A percentile compares a stretch with the other conserved stretches of the same genome.
These are phyloP conservation scores for Listronotus oregonensis DNA, from an alignment of 1,140 invertebrate genomes.

Conservation along the genomic window DNA sequence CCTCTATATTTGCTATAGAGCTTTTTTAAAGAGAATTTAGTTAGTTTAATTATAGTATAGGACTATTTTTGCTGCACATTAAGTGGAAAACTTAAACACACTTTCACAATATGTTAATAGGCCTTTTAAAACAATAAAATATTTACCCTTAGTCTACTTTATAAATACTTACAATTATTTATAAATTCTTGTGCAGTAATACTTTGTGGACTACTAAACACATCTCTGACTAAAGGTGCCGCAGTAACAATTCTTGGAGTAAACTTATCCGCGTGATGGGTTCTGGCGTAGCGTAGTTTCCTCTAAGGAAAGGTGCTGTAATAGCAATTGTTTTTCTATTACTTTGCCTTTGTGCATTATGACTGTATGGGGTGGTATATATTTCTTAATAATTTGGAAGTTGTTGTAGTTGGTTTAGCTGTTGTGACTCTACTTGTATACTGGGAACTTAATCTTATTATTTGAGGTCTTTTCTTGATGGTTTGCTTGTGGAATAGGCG, in stretches of 20 bases:
- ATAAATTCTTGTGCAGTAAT: slow-evolving; percentile 21
- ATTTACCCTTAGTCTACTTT: no score
- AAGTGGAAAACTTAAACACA: no score
- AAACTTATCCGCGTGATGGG: neutral
- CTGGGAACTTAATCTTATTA: neutral
- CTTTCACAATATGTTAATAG: no score
- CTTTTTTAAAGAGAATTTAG: no score
- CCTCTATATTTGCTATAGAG: no score
- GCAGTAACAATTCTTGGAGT: neutral
- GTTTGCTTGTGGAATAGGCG: slow-evolving; percentile 38
- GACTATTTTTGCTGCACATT: no score
- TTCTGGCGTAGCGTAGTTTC: neutral
- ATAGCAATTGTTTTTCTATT: slow-evolving; percentile 24
- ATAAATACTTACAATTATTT: slow-evolving; percentile 22
- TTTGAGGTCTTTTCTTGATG: slow-evolving; percentile 12
- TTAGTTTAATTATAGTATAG: no score
- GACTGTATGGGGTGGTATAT: neutral
- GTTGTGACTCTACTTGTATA: neutral
- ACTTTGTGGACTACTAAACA: slow-evolving; percentile 8
- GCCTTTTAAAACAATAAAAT: no score
- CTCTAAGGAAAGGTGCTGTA: slow-evolving; percentile 14
- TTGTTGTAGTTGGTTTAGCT: slow-evolving; percentile 16
- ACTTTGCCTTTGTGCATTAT: neutral
- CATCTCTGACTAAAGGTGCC: slow-evolving; percentile 1
- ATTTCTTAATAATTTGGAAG: slow-evolving; percentile 10